These are phyloP conservation scores for Caenorhabditis doughertyi DNA, from an alignment of 2,888 invertebrate species.

Conservation along the genomic window DNA sequence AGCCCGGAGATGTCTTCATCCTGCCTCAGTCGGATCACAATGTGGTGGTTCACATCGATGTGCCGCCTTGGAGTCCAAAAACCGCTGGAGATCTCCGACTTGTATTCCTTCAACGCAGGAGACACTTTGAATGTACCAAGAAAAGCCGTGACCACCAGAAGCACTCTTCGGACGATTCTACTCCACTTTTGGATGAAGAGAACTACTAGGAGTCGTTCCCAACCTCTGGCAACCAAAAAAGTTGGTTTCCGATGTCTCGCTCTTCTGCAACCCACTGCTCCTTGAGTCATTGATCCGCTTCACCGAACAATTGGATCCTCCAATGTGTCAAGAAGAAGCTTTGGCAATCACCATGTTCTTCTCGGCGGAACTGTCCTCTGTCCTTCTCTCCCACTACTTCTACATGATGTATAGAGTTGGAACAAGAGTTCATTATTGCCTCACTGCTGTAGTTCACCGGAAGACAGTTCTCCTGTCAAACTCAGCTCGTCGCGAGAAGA, in stretches of 20 bases:
- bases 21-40: slow-evolving; percentile 91
- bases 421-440: slow-evolving; percentile 79
- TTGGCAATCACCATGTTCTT: slow-evolving; percentile 79
- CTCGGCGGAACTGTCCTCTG: slow-evolving; percentile 77
- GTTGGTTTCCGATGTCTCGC: too few relatives aligned
- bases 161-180: slow-evolving; percentile 18
- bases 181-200: slow-evolving; percentile 67
- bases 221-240: too few relatives aligned
- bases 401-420: slow-evolving; percentile 82
- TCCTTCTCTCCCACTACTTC: slow-evolving; percentile 80
- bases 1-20: slow-evolving; percentile 92
- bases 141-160: too few relatives aligned
- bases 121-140: slow-evolving; percentile 73
- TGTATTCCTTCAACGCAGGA: slow-evolving; percentile 78
- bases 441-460: slow-evolving; percentile 80
- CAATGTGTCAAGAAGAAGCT: slow-evolving; percentile 82
- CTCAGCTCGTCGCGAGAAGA: slow-evolving; percentile 84
- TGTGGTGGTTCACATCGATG: slow-evolving; percentile 90
- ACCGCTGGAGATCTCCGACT: slow-evolving; percentile 78
- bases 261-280: too few relatives aligned
- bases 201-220: slow-evolving; percentile 68
- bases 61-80: slow-evolving; percentile 78
- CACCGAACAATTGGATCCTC: too few relatives aligned
- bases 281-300: too few relatives aligned
- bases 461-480: slow-evolving; percentile 84